These are phyloP conservation scores for Agriopis leucophaearia DNA, from an alignment of 2,888 invertebrate species.

Conservation along the genomic window DNA sequence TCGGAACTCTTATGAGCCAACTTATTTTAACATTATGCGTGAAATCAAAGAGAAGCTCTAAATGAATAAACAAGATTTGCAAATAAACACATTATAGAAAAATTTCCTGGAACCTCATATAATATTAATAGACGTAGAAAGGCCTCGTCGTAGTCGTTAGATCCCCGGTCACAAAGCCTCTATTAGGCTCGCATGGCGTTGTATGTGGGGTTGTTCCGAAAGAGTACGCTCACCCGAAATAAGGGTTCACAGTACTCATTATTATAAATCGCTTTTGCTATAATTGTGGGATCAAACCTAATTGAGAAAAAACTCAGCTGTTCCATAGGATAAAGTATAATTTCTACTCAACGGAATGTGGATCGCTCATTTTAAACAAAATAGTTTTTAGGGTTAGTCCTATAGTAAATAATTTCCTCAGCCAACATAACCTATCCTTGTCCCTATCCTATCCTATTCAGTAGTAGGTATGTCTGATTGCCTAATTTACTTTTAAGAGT, in stretches of 20 bases:
- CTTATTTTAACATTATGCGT: not conserved
- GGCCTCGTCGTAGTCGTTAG: not conserved
- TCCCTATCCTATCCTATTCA: too few species aligned
- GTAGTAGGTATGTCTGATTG: not conserved
- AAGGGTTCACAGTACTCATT: too few species aligned
- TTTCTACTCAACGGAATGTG: too few species aligned
- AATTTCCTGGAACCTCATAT: not conserved
- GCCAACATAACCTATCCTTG: too few species aligned
- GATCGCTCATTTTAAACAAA: too few species aligned
- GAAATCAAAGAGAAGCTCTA: not conserved
- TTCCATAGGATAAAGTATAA: too few species aligned
- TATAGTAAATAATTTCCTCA: too few species aligned
- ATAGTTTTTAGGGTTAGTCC: too few species aligned
- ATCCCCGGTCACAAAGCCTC: not conserved
- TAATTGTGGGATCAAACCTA: too few species aligned
- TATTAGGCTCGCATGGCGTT: not conserved
- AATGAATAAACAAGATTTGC: slow-evolving; percentile 1
- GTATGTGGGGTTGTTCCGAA: not conserved
- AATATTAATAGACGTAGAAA: not conserved
- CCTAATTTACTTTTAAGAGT: not conserved
- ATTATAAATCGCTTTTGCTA: too few species aligned
- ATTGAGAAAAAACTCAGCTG: too few species aligned
- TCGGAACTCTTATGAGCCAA: not conserved
- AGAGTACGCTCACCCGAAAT: too few species aligned
- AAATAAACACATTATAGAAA: not conserved